A percentile compares a stretch with the other conserved stretches of the same genome.
Conservation (phyloP, 2,888 invertebrate species). For the Geophilus truncorum region DNA sequence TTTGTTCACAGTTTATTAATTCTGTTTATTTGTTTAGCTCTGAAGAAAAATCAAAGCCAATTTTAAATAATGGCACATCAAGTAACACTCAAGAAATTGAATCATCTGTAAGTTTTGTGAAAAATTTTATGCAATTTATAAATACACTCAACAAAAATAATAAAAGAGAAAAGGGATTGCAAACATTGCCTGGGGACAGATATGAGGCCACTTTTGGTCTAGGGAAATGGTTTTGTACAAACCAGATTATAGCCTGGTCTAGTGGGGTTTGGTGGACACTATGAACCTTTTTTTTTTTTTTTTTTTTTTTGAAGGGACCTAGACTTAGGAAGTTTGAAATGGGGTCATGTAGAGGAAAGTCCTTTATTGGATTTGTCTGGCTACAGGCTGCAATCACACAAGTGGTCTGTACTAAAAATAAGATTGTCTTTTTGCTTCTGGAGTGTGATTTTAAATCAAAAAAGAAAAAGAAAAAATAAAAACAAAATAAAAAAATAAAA, state of each 20-base stretch:
- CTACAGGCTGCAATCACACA: slow-evolving; percentile 6
- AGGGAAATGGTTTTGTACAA: neutral
- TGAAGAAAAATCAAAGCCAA: neutral
- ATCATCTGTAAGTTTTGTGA: neutral
- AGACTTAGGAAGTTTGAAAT: slow-evolving; percentile 9
- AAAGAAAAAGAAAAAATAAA: neutral
- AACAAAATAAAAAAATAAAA: neutral
- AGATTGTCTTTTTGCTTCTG: neutral
- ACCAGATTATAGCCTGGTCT: neutral
- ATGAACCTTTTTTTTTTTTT: neutral
- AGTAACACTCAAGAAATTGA: neutral
- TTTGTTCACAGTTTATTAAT: neutral
- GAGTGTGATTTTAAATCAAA: neutral
- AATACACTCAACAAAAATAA: too few species aligned
- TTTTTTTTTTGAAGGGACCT: too few species aligned
- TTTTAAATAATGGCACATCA: neutral
- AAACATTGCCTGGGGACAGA: neutral
- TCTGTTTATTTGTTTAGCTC: neutral
- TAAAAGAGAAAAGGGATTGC: neutral
- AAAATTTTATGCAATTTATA: too few species aligned
- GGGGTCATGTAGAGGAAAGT: neutral
- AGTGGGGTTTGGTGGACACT: neutral
- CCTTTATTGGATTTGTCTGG: slow-evolving; percentile 11
- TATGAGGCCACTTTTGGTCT: neutral
- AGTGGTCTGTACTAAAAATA: neutral